phyloP scores from a whole-genome alignment of 2,797 vertebrate species.

The Eptatretus atami region DNA sequence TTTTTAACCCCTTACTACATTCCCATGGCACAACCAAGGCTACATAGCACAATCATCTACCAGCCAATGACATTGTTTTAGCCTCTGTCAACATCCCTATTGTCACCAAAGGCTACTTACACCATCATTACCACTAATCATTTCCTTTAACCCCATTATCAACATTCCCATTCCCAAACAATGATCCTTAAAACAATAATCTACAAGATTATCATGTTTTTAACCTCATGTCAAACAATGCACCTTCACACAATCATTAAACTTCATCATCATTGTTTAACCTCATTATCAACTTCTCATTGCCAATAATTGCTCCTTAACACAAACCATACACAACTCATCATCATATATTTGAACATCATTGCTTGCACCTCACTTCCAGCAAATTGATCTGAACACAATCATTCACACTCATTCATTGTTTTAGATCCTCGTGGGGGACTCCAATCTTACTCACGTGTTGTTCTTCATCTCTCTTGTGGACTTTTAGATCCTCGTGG shows the following conservation, averaged over 20 bases:
- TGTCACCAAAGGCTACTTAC: too few relatives aligned
- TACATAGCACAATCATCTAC: not conserved
- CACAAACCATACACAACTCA: not conserved
- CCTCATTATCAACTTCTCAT: not conserved
- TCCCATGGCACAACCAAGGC: not conserved
- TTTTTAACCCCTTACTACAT: not conserved
- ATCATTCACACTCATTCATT: too few relatives aligned
- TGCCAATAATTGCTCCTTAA: not conserved
- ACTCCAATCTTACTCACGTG: too few relatives aligned
- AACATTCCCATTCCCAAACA: not conserved
- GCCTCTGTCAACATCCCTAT: not conserved
- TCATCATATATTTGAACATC: not conserved
- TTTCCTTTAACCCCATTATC: not conserved
- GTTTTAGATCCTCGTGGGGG: too few relatives aligned
- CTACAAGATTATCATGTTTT: not conserved
- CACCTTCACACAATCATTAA: too few relatives aligned
- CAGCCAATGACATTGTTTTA: too few relatives aligned
- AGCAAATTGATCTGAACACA: not conserved
- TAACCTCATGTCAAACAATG: not conserved
- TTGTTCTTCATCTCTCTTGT: too few relatives aligned
- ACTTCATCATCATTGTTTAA: not conserved
- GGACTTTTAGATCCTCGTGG: too few relatives aligned
- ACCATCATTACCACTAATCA: not conserved
- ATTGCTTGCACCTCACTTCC: not conserved
- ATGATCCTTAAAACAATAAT: not conserved